Evolutionary conservation across 2,888 invertebrate genomes (phyloP).

Genomic region (Lasioglossum oenotherae): DNA sequence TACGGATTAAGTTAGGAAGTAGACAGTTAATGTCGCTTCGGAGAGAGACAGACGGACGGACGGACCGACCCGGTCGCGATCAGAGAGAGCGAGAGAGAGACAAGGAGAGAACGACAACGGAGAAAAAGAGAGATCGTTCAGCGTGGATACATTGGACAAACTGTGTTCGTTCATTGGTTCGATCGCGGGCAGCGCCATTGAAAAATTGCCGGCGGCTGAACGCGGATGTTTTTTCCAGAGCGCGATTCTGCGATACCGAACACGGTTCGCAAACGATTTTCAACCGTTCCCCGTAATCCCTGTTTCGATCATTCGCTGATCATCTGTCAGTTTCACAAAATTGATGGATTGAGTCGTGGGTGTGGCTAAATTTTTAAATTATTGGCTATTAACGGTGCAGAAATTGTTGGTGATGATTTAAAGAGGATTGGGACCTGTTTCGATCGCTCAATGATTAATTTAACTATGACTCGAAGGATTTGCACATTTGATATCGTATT

Average conservation of each 20-base stretch:
- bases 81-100: conserved; percentile 44
- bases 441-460: neutral
- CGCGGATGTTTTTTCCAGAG: conserved; percentile 12
- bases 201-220: conserved; percentile 49
- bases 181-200: conserved; percentile 56
- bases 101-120: conserved; percentile 33
- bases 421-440: neutral
- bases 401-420: neutral
- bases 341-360: neutral
- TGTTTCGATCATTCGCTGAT: neutral
- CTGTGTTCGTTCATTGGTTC: conserved; percentile 57
- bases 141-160: conserved; percentile 61
- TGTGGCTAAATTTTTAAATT: neutral
- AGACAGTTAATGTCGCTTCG: conserved; percentile 82
- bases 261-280: neutral
- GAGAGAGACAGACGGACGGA: conserved; percentile 67
- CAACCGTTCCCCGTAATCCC: neutral
- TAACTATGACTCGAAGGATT: neutral
- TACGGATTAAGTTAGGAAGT: conserved; percentile 85
- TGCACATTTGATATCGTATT: too few relatives aligned
- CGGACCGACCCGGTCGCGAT: conserved; percentile 22
- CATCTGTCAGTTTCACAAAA: neutral
- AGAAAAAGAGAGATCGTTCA: conserved; percentile 42
- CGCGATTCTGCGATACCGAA: neutral
- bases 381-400: neutral